Evolutionary conservation across 2,888 invertebrate genomes (phyloP).

Genomic region (Diarsia mendica): DNA sequence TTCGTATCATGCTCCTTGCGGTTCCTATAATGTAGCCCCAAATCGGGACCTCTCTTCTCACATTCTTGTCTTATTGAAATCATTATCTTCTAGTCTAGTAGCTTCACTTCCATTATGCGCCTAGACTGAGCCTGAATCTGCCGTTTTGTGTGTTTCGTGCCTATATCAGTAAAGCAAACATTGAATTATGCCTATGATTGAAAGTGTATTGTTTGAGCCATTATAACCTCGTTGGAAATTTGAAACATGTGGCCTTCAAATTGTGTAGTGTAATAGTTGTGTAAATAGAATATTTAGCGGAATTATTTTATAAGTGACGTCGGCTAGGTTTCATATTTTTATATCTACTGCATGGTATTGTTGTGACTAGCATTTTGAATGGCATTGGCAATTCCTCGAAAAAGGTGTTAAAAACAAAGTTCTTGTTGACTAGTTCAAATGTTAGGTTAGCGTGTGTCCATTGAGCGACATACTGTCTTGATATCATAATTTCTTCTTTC

Average conservation of each 20-base stretch:
- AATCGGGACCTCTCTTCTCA: neutral
- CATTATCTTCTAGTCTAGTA: conserved; percentile 3
- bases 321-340: conserved; percentile 44
- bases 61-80: too few relatives aligned
- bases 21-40: neutral
- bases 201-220: conserved; percentile 17
- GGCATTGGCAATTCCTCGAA: conserved; percentile 4
- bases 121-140: conserved; percentile 4
- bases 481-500: conserved; percentile 42
- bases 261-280: conserved; percentile 53
- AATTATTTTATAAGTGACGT: conserved; percentile 34
- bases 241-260: conserved; percentile 67
- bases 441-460: neutral
- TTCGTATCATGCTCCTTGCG: neutral
- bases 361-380: conserved; percentile 9
- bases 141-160: neutral
- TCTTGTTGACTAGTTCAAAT: neutral
- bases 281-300: conserved; percentile 61
- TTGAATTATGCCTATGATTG: conserved; percentile 35
- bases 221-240: conserved; percentile 35
- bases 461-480: neutral
- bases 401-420: conserved; percentile 1
- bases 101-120: neutral
- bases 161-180: neutral
- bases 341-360: conserved; percentile 27